phyloP scores from a whole-genome alignment of 2,797 vertebrate species.

The Meriones psammophilus region DNA sequence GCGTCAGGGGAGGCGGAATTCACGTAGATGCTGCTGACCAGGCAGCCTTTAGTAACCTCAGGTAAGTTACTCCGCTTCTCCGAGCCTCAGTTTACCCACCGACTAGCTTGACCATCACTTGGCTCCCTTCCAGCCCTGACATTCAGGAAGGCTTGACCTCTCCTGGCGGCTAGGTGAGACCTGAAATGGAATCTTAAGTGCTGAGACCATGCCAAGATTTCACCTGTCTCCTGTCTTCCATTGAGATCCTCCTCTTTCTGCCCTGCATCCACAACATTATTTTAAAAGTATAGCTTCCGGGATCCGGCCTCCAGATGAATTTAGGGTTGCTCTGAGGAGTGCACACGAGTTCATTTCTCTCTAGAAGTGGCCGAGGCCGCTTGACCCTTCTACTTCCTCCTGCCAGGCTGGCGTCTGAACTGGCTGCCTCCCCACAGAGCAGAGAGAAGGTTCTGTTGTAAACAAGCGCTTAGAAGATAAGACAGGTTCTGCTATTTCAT shows the following conservation, averaged over 20 bases:
- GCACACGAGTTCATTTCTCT: constrained; percentile 16
- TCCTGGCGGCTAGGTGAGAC: constrained; percentile 24
- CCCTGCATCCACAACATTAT: constrained; percentile 40
- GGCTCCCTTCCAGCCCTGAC: constrained; percentile 49
- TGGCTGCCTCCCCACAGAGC: not conserved
- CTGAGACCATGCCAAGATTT: constrained; percentile 37
- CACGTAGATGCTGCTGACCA: not conserved
- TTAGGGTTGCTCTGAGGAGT: constrained; percentile 46
- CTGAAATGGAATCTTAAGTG: constrained; percentile 56
- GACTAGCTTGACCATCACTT: constrained; percentile 19
- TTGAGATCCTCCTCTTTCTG: constrained; percentile 14
- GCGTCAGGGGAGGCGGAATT: not conserved
- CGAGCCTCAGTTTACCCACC: constrained; percentile 51
- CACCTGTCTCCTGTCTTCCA: constrained; percentile 34
- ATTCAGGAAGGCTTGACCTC: constrained; percentile 36
- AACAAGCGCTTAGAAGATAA: constrained; percentile 58
- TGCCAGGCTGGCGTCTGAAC: constrained; percentile 47
- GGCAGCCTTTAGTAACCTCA: not conserved
- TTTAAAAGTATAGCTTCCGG: not conserved
- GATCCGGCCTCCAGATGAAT: constrained; percentile 1
- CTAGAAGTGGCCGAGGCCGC: constrained; percentile 46
- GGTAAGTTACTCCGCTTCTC: constrained; percentile 7
- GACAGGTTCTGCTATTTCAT: constrained; percentile 42
- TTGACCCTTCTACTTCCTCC: constrained; percentile 20
- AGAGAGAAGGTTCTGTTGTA: constrained; percentile 53